Base-by-base conservation (phyloP, 2,113 vertebrate genomes). In the Neoarius graeffei region DNA sequence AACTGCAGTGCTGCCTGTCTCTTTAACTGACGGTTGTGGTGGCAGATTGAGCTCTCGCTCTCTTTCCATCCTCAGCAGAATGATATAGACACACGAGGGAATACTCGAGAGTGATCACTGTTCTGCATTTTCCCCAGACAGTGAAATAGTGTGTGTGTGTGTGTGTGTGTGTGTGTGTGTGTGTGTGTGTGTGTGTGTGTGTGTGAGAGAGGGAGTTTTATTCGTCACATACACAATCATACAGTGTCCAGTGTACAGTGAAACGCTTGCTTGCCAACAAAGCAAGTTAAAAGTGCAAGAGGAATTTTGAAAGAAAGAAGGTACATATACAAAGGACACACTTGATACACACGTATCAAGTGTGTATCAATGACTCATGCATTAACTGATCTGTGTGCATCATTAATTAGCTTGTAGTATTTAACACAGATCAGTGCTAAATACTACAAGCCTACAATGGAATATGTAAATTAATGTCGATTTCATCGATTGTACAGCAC, bases 31-130 rank as follows among this genome's bases (percentile, higher is more conserved):
- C 10, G 54, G 74, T 7, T 52, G 48, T 77, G 6, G 25, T 86
- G 73, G 23, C 62, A 84, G 82, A 42, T 62, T 77, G 74, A 77
- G 35, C 52, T 50, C 62, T 13, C 30, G 66, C 62, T 80, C 9
- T 66, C 80, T 83, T 48, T 89, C 62, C 54, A 11, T 83, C 52
- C 23, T 30, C 20, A 79, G 77, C 54, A 81, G 54, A 73, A 4
- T 10, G 77, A 88, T 88, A 77, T 17, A 60, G 7, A 81, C 66
- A 81, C 88, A 88, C n/a, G 8, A 48, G 84, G 86, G 86, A 86
- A 88, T 85, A 82, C 81, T 86, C 73, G 27, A 23, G 74, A 73
- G 67, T 89, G 77, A 85, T 89, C 81, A 87, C 67, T 71, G 71
- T 80, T 90, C 89, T 86, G 50, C 59, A 42, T 86, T 73, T 74